These are phyloP conservation scores for Gryllus longicercus DNA, from an alignment of 2,888 invertebrate genomes.

Conservation along the genomic window DNA sequence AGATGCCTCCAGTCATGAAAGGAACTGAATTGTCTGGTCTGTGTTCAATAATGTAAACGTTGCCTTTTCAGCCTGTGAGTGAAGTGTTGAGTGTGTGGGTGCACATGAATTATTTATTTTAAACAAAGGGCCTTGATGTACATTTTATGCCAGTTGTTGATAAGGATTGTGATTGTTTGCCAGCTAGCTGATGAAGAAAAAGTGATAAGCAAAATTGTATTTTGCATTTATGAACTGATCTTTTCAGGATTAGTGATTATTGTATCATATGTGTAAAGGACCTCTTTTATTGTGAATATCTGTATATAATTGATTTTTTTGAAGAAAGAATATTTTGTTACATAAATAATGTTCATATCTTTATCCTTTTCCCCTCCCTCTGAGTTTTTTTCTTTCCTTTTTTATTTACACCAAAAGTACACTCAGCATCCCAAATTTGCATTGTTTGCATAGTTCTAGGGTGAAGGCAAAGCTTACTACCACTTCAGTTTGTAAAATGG, in stretches of 20 bases:
- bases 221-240: slow-evolving; percentile 3
- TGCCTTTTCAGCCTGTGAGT: background rate
- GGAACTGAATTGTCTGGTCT: slow-evolving; percentile 80
- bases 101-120: background rate
- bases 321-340: slow-evolving; percentile 33
- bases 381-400: background rate
- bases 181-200: background rate
- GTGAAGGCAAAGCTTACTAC: too few species aligned
- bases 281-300: slow-evolving; percentile 12
- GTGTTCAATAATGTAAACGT: slow-evolving; percentile 76
- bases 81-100: background rate
- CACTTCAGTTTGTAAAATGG: too few species aligned
- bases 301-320: slow-evolving; percentile 29
- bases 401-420: background rate
- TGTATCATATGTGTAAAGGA: slow-evolving; percentile 7
- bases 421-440: background rate
- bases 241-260: background rate
- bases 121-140: background rate
- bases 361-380: slow-evolving; percentile 18
- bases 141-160: background rate
- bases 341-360: slow-evolving; percentile 25
- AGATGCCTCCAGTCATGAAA: slow-evolving; percentile 66
- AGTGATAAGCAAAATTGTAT: slow-evolving; percentile 3
- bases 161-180: background rate
- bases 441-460: background rate